These are phyloP conservation scores for Hydroisotoma schaefferi DNA, from an alignment of 2,888 invertebrate genomes.

Conservation along the genomic window DNA sequence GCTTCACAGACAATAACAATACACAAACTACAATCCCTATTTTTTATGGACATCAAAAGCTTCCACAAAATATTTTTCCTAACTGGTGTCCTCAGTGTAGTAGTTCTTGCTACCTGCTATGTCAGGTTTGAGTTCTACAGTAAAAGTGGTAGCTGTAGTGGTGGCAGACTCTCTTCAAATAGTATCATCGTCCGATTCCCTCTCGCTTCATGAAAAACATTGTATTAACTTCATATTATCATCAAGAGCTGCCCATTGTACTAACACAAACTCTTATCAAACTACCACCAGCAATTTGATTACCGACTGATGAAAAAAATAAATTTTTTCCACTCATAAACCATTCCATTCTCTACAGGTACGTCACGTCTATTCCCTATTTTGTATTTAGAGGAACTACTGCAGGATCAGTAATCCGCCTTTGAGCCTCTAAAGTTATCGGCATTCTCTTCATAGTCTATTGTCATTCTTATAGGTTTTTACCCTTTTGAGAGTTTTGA, in stretches of 20 bases:
- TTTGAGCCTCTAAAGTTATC: background rate
- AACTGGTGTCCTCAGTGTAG: conserved; percentile 9
- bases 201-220: background rate
- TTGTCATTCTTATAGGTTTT: background rate
- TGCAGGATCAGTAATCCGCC: too few relatives aligned
- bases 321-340: conserved; percentile 12
- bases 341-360: conserved; percentile 12
- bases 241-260: background rate
- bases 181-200: conserved; percentile 11
- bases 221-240: background rate
- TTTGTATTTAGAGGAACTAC: too few relatives aligned
- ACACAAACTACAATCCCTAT: conserved; percentile 12
- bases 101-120: too few relatives aligned
- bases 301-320: conserved; percentile 8
- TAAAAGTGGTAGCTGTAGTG: background rate
- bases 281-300: conserved; percentile 8
- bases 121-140: background rate
- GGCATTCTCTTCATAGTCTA: background rate
- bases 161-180: conserved; percentile 8
- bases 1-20: conserved; percentile 16
- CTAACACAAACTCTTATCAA: background rate
- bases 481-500: background rate
- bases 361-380: conserved; percentile 13
- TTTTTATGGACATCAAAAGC: background rate
- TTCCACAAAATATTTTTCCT: conserved; percentile 9